Evolutionary conservation across 2,888 invertebrate species (phyloP).

Genomic region (Cheilosia vulpina): DNA sequence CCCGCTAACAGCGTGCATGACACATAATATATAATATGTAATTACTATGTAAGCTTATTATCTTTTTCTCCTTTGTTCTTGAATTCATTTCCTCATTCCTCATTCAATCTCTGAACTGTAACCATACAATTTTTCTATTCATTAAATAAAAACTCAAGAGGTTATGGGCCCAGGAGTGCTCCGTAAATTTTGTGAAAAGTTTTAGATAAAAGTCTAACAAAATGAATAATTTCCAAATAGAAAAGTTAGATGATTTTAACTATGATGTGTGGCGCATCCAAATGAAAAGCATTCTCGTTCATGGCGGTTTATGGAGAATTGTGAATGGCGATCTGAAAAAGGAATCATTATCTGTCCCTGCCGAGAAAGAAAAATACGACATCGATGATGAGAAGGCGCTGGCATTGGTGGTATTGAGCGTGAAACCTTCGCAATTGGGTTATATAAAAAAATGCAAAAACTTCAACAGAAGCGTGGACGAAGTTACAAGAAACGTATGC

Average conservation of each 20-base stretch:
- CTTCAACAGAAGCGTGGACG: conserved; percentile 59
- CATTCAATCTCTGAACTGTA: no score
- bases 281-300: no score
- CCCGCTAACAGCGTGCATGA: conserved; percentile 15
- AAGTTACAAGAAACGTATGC: conserved; percentile 38
- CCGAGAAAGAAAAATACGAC: conserved; percentile 40
- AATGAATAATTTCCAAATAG: conserved; percentile 36
- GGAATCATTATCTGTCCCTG: conserved; percentile 36
- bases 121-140: no score
- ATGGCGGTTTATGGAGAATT: conserved; percentile 47
- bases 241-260: conserved; percentile 41
- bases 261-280: conserved; percentile 40
- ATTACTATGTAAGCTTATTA: no score
- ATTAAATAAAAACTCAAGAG: no score
- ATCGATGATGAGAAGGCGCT: conserved; percentile 56
- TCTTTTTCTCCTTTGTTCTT: no score
- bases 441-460: conserved; percentile 57
- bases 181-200: conserved; percentile 1
- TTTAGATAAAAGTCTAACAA: conserved; percentile 13
- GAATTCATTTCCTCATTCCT: no score
- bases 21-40: no score
- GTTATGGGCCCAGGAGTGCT: conserved; percentile 62
- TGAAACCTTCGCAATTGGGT: conserved; percentile 55
- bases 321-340: conserved; percentile 30
- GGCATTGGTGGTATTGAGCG: conserved; percentile 47